These are phyloP conservation scores for Pseudolycoriella hygida DNA, from an alignment of 2,888 invertebrate genomes.

Conservation along the genomic window DNA sequence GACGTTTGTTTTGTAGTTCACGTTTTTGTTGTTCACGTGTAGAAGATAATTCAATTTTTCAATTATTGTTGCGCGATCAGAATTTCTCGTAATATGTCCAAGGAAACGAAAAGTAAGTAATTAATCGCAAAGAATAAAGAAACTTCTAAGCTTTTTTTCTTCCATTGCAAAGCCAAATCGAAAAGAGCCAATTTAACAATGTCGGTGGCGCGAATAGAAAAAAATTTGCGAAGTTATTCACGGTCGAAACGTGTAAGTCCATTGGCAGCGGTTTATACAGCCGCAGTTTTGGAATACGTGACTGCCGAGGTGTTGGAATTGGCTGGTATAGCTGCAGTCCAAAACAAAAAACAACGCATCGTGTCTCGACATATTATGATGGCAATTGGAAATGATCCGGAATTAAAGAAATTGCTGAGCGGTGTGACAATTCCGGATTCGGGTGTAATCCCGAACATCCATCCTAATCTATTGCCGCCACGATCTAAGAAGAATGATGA, in stretches of 20 bases:
- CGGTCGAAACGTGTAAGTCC: conserved; percentile 41
- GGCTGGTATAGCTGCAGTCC: conserved; percentile 45
- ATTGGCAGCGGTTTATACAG: conserved; percentile 34
- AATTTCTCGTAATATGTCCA: no score
- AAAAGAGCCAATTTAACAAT: conserved; percentile 40
- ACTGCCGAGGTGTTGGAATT: conserved; percentile 48
- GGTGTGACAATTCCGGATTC: not conserved
- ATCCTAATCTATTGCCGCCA: not conserved
- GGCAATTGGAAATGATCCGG: not conserved
- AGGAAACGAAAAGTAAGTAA: no score
- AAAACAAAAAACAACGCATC: conserved; percentile 16
- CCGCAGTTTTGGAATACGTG: conserved; percentile 42
- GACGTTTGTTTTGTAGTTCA: no score
- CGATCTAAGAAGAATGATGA: no score
- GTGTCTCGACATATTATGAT: not conserved
- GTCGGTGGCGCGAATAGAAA: conserved; percentile 41
- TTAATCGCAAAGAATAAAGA: no score
- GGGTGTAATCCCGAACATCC: not conserved
- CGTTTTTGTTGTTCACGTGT: no score
- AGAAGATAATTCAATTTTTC: no score
- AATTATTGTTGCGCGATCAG: no score
- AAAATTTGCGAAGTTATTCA: conserved; percentile 40
- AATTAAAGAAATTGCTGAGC: not conserved
- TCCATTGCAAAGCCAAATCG: no score
- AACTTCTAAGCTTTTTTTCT: no score